Evolutionary conservation across 2,113 vertebrate genomes (phyloP), one percentile per base, ranked within the genome.

Genomic region (Cyphomyrus discorhynchus): DNA sequence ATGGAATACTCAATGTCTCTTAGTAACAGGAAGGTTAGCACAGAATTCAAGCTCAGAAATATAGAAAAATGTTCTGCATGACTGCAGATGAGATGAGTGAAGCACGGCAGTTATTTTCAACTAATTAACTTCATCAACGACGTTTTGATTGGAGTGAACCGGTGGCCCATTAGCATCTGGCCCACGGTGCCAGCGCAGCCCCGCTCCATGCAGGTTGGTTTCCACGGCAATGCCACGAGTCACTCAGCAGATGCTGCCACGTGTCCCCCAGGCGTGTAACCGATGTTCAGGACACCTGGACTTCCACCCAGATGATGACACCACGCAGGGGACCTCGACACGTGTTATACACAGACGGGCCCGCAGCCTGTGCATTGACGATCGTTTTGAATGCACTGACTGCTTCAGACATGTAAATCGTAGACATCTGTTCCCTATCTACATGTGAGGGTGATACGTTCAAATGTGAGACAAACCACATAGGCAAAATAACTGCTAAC

Each of bases 241-340:
- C 90, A 90, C 92, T 31, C 84, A 94, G 92, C 97, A 97, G 97
- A 96, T 96, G 96, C 93, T 95, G 92, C 88, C 21, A 74, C 84
- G 82, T 92, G 94, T 96, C 92, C 35, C 82, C 27, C 94, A 94
- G 95, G 91, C 88, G 89, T 90, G 94, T 86, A 93, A 93, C 92
- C 89, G 94, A 92, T 96, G 96, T 95, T 95, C 90, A 21, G 89
- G 91, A 96, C 97, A 98, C 95, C 96, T 97, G 96, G 95, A 94
- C 89, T 90, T 89, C 74, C 74, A 80, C 74, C 74, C 74, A 91
- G 91, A 93, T 94, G 91, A 90, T 80, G 90, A 91, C 84, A 3
- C 15, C 84, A 91, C 46, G 46, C 86, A 77, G 88, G 88, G 87
- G 66, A 87, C 58, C 27, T 42, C 62, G 27, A 91, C 62, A 90